Base-by-base conservation (phyloP, 2,113 vertebrate species). In the Danionella cerebrum region DNA sequence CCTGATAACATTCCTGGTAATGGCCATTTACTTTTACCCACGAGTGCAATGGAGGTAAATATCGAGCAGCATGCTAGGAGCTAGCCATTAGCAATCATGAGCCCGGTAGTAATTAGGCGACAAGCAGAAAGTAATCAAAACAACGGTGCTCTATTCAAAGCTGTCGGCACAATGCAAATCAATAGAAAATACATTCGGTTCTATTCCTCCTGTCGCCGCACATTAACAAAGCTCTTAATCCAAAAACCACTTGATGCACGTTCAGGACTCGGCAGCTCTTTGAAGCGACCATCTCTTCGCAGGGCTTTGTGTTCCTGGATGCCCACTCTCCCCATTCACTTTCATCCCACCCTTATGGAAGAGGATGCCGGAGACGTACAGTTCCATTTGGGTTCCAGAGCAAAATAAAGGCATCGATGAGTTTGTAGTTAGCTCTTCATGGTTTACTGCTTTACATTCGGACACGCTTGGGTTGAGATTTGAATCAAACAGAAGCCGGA, bases 371-470 rank as follows among this genome's bases (percentile, higher is more conserved):
- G 53, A 63, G 13, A 14, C n/a, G 25, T 47, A 35, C 14, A 14
- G 35, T 52, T 39, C 27, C 27, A 39, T 55, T 60, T 47, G n/a
- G 2, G 51, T 16, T 29, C n/a, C 10, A 38, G 68, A 60, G 38
- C 2, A 13, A 58, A 69, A 76, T 48, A 65, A 77, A 77, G 71
- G 75, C 75, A 67, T 76, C 64, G 13, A 47, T 18, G 22, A 68
- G 45, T 60, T 65, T 76, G 36, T 55, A 60, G 8, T 73, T 77
- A 77, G 75, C 71, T 77, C 71, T 73, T 73, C 52, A 29, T 77
- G 75, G 75, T 73, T 24, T 70, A 70, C 50, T 35, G 38, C 45
- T 70, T 67, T 70, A 66, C 76, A 71, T 66, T 79, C 27, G 59
- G 65, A 45, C 62, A 77, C 71, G 66, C 63, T 66, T 70, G 50